phyloP scores from a whole-genome alignment of 2,797 vertebrate genomes.

The Chelon auratus region DNA sequence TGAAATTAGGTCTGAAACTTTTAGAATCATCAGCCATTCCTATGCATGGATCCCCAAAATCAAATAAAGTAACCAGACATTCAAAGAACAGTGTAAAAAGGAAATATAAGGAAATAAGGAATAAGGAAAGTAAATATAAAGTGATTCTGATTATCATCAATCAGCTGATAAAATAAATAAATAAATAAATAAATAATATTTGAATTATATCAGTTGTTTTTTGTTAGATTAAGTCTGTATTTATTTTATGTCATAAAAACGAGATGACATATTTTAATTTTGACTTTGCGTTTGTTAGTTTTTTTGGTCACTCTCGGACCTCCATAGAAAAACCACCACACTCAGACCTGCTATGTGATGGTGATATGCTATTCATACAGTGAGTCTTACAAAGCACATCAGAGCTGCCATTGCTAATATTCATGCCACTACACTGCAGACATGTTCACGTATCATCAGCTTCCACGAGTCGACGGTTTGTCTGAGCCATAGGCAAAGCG shows the following conservation, averaged over 20 bases:
- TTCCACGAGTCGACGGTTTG: slow-evolving; percentile 43
- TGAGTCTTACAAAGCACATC: slow-evolving; percentile 10
- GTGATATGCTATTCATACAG: not conserved
- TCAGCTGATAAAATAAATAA: not conserved
- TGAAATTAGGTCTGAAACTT: no score
- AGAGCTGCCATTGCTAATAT: slow-evolving; percentile 1
- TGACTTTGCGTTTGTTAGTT: not conserved
- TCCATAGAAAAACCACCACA: not conserved
- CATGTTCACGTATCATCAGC: slow-evolving; percentile 31
- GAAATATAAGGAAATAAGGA: not conserved
- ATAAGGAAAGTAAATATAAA: no score
- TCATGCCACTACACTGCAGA: slow-evolving; percentile 10
- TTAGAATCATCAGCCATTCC: no score
- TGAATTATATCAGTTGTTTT: no score
- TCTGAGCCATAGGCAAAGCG: slow-evolving; percentile 49
- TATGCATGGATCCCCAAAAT: not conserved
- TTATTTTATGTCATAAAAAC: no score
- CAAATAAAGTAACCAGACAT: not conserved
- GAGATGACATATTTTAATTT: no score
- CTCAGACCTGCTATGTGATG: not conserved
- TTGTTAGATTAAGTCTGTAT: not conserved
- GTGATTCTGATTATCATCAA: not conserved
- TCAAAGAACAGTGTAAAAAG: not conserved
- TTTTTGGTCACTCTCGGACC: not conserved
- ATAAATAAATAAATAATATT: no score